Base-by-base conservation (phyloP, 2,113 vertebrate species). In the Forbesichthys agassizii region DNA sequence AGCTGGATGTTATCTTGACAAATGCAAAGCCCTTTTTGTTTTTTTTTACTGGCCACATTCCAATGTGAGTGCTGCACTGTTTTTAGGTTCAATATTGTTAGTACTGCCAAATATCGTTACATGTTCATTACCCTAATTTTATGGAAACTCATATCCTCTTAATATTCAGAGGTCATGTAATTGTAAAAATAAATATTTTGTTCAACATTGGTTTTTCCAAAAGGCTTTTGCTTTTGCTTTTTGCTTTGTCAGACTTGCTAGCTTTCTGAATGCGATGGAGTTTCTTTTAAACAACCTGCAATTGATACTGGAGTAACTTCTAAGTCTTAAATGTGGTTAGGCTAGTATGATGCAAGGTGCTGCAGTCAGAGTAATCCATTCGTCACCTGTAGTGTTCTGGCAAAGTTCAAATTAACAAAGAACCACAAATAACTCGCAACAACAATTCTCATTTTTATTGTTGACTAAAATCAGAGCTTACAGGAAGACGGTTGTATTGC, bases 401-500 rank as follows among this genome's bases (percentile, higher is more conserved):
- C 48, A 54, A 5, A 53, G 27, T 27, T 27, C 27, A 8, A 42
- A 10, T 48, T 3, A n/a, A 2, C 13, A 20, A 46, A 1, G 70
- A 49, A 60, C 62, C 36, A 76, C 54, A 51, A 11, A 48, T 52
- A 57, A 66, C 46, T 27, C 27, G 55, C 66, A 81, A 77, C 74
- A 80, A 71, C 48, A 79, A 75, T 78, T 88, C 58, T 84, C 64
- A 51, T 71, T 91, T 89, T 87, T 75, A 75, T 74, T 90, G 91
- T 89, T 81, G 82, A 91, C 86, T 91, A 87, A 92, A 91, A 42
- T 88, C 76, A 70, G 72, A 88, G 78, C 36, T 84, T 88, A 92
- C 90, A 92, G 92, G 92, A 93, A 94, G 93, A 94, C 92, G 79
- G 74, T 89, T 88, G 90, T 92, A 91, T 92, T 92, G 90, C 88